Base-by-base conservation (phyloP, 2,797 vertebrate species). In the Scarus forsteni region DNA sequence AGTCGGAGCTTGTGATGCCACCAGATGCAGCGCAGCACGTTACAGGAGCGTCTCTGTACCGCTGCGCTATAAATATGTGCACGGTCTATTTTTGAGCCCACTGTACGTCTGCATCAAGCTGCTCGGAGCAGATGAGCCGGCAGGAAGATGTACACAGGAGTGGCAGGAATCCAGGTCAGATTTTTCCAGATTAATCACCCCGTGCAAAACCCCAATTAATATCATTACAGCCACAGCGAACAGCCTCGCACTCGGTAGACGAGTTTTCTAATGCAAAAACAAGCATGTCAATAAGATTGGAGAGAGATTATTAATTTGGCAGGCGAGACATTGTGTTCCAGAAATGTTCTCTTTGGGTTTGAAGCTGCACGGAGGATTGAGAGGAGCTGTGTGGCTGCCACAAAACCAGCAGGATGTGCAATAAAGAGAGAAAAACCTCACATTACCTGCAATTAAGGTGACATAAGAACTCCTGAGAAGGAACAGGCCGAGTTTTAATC, bases 161-260 rank as follows among this genome's bases (percentile, higher is more conserved):
- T 35, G 50, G 50, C 50, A 51, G 50, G 50, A 51, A 51, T 51
- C 50, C 50, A 51, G 50, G 50, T 51, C 50, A 8, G 9, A 39
- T 12, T 51, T 34, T 51, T 51, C 49, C 27, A 7, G 34, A 14
- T 51, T 34, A 51, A 51, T 27, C 50, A 14, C 2, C 27, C 50
- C 12, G 6, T 51, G 6, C 11, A 51, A 19, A 11, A 18, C 27
- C 18, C 49, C 5, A 6, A 27, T 27, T 27, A 45, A 50, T 27
- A 14, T 8, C 12, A 13, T 14, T 35, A 51, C 7, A 51, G 13
- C 6, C 34, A 51, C 19, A 51, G 8, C 8, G 10, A 35, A 34
- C 11, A 34, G 14, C 50, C 34, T 19, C 34, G 12, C 44, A n/a
- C 14, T 8, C n/a, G 44, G 50, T 19, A 6, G 3, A 14, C 6